These are phyloP conservation scores for Lycaena phlaeas DNA, from an alignment of 2,888 invertebrate species.

Conservation along the genomic window DNA sequence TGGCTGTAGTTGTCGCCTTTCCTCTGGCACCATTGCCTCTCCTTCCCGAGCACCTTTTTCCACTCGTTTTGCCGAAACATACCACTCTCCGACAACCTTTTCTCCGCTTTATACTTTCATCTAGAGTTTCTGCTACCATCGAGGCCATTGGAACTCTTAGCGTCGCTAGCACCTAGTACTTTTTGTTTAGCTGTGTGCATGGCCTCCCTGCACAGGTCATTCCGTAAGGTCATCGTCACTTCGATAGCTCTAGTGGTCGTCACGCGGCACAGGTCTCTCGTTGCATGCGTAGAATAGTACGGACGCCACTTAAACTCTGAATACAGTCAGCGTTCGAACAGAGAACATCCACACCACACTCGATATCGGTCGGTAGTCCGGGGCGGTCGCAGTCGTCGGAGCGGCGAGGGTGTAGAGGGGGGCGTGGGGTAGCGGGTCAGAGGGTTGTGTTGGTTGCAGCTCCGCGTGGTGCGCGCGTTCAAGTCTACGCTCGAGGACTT, in stretches of 20 bases:
- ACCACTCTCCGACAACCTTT: conserved; percentile 23
- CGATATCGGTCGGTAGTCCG: conserved; percentile 24
- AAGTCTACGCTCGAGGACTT: conserved; percentile 99
- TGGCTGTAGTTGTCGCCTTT: conserved; percentile 30
- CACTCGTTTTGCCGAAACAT: conserved; percentile 21
- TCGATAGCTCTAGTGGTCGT: conserved; percentile 9
- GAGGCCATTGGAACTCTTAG: conserved; percentile 30
- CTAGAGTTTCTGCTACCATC: conserved; percentile 21
- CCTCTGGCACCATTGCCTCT: conserved; percentile 38
- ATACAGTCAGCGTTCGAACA: conserved; percentile 37
- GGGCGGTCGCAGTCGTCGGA: conserved; percentile 20
- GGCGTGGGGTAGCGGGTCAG: conserved; percentile 39
- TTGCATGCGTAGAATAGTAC: conserved; percentile 20
- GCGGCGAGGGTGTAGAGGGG: conserved; percentile 22
- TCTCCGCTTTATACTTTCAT: conserved; percentile 34
- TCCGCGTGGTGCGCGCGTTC: conserved; percentile 99
- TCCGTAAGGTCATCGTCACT: conserved; percentile 10
- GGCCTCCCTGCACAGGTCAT: conserved; percentile 26
- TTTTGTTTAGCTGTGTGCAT: conserved; percentile 32
- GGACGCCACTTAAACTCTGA: conserved; percentile 36
- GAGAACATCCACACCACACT: conserved; percentile 64
- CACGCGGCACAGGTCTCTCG: conserved; percentile 19
- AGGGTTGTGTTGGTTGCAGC: conserved; percentile 83
- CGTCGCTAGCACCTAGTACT: conserved; percentile 38
- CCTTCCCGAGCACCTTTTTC: conserved; percentile 28